Conservation (phyloP, 1,140 invertebrate genomes). For the Cylas formicarius region DNA sequence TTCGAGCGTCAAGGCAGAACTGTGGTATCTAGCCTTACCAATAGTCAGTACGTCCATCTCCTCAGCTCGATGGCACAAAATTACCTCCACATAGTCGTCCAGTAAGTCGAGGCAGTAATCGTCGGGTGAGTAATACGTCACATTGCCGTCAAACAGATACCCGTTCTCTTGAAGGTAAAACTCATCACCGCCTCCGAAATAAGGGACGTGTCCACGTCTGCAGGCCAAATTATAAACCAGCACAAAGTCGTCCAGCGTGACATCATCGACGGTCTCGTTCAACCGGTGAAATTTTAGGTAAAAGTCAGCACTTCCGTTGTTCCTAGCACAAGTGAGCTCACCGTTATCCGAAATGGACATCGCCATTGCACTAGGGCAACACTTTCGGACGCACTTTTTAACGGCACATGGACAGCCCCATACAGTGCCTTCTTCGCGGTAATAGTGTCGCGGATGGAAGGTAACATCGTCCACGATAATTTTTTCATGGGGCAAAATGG, state of each 20-base stretch:
- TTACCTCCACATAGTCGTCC: neutral
- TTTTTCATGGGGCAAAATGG: too few species aligned
- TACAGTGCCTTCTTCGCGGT: neutral
- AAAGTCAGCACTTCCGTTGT: neutral
- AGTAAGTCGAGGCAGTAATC: conserved; percentile 1
- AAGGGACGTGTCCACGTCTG: neutral
- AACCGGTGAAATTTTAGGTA: neutral
- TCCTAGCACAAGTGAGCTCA: too few species aligned
- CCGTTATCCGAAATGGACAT: too few species aligned
- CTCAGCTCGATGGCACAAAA: neutral
- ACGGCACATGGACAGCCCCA: conserved; percentile 4
- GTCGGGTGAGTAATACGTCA: neutral
- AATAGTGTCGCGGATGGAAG: too few species aligned
- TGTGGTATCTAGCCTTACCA: neutral
- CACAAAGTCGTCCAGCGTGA: neutral
- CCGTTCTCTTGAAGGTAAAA: conserved; percentile 1
- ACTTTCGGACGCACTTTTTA: conserved; percentile 4
- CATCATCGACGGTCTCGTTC: neutral
- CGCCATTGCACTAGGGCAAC: neutral
- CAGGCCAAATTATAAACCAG: neutral
- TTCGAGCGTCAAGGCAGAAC: neutral
- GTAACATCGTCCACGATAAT: too few species aligned
- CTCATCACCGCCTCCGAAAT: neutral
- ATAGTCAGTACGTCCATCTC: neutral
- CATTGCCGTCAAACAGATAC: neutral